A percentile compares a stretch with the other conserved stretches of the same genome.
phyloP scores from a whole-genome alignment of 2,113 vertebrate species.

The Cyprinodon tularosa region DNA sequence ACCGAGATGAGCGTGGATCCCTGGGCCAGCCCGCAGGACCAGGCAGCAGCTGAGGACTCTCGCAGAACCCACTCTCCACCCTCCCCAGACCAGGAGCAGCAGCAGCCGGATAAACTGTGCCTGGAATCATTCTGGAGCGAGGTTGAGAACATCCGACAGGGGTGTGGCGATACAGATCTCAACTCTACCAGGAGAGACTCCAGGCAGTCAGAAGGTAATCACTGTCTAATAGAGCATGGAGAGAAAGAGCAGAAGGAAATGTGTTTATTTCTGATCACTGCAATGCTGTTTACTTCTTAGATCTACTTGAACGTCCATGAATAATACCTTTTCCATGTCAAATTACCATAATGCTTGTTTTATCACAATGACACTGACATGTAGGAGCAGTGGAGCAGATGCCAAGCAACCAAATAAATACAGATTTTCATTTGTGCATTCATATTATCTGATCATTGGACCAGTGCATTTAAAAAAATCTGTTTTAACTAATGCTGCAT shows the following conservation, averaged over 20 bases:
- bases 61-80: constrained; percentile 28
- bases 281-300: background rate
- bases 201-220: constrained; percentile 85
- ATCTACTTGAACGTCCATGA: constrained; percentile 11
- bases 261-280: background rate
- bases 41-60: constrained; percentile 68
- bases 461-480: background rate
- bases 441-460: constrained; percentile 7
- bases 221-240: background rate
- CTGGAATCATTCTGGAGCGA: constrained; percentile 90
- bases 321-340: constrained; percentile 47
- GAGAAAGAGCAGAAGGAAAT: background rate
- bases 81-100: constrained; percentile 70
- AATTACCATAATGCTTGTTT: constrained; percentile 46
- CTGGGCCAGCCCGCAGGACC: constrained; percentile 72
- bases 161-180: constrained; percentile 75
- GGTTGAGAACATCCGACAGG: constrained; percentile 87
- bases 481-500: background rate
- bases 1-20: constrained; percentile 84
- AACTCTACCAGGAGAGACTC: constrained; percentile 80
- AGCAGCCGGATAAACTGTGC: constrained; percentile 79
- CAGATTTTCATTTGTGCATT: constrained; percentile 22
- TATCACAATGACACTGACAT: constrained; percentile 58
- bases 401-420: constrained; percentile 15
- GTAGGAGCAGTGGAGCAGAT: constrained; percentile 14